Base-by-base conservation (phyloP, 2,888 invertebrate species). In the Limulus polyphemus region DNA sequence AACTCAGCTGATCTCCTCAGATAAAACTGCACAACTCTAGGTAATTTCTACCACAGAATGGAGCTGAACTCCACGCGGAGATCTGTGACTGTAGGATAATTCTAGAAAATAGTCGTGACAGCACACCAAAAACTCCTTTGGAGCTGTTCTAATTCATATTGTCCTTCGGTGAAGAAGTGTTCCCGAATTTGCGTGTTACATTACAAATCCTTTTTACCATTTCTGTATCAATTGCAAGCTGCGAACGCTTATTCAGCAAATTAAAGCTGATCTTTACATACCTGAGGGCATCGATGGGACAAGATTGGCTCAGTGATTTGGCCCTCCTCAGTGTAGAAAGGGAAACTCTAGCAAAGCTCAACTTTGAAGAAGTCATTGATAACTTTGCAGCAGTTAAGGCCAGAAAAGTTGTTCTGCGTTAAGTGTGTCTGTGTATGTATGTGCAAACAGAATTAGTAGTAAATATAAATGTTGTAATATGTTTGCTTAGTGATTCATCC, bases 191-290 rank as follows among this genome's bases (percentile, higher is more conserved):
- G 47, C 14, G 47, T 47, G 11, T 56, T 10, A 47, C 56, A 47
- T 48, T 48, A 47, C 56, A 56, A 56, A 56, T 56, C 46, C 11
- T 56, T n/a, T 14, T 56, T 56, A 46, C 17, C 11, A 56, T 56
- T 56, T 56, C 56, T 47, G 1, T 56, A 56, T 56, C 56, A 47
- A 56, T 56, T 56, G 56, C 56, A 12, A 56, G 16, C 10, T 56
- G 56, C 32, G 56, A 56, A 17, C 56, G 32, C 46, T 56, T 46
- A 32, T 56, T 56, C 56, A 47, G 56, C 47, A 5, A 56, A 56
- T 46, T 48, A 48, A 56, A 56, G 47, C 14, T 56, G 48, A 11
- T 46, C 48, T 48, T 56, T 13, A 47, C 56, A 11, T 46, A 56
- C 16, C 56, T 47, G 14, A 47, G 10, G n/a, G 46, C 56, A 47